Base-by-base conservation (phyloP, 2,888 invertebrate species). In the Erynnis tages region DNA sequence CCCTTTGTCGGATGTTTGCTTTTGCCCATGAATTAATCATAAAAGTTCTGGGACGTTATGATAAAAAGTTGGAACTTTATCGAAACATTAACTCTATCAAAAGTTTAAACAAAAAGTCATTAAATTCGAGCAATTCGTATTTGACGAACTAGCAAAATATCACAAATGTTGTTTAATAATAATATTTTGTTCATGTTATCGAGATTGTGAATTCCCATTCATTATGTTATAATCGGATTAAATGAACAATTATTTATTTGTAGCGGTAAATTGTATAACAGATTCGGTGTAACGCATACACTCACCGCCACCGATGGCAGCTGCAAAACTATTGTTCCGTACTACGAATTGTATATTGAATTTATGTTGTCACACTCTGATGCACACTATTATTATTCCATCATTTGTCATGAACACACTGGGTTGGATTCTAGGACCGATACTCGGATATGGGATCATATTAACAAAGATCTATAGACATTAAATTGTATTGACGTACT, bases 291-390 rank as follows among this genome's bases (percentile, higher is more conserved):
- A 29, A 19, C 11, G 35, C 35, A 37, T n/a, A n/a, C 17, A 35
- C 19, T 23, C 35, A 27, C n/a, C 23, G 32, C 30, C 34, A 17
- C 17, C 19, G 11, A 13, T 34, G 23, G 32, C 54, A 27, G 47
- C 43, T 30, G 34, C 41, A 8, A 4, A 16, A 56, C 65, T 66
- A 70, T 76, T 76, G 76, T 76, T 64, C 57, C 59, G n/a, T 34
- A 43, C 56, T 4, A 71, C 67, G 69, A 71, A 71, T 41, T 17
- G 45, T 41, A 41, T 76, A 72, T 75, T 66, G 66, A 76, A 76
- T 78, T 71, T 69, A 71, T 74, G 67, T 65, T 65, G 74, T 72
- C 73, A 75, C 73, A 69, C 69, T 70, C 71, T 68, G 73, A 73
- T 62, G 67, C 69, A 65, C 58, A 54, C 60, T 66, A 68, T 74